Conservation (phyloP, 2,113 vertebrate species). For the Nothoprocta pentlandii region DNA sequence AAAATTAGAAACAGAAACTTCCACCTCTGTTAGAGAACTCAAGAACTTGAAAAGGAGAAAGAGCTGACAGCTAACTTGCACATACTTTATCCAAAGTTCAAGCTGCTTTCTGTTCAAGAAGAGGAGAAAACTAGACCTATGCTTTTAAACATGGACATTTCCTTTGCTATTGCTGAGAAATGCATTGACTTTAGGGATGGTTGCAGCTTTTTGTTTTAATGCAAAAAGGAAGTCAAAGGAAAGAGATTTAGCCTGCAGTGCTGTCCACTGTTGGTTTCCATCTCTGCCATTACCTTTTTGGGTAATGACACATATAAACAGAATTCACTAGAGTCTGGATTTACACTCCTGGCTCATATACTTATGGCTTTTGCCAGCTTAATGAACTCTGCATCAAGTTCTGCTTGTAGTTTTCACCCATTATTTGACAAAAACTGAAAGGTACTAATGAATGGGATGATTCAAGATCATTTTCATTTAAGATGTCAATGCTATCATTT, state of each 20-base stretch:
- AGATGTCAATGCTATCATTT: neutral
- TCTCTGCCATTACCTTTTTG: constrained; percentile 25
- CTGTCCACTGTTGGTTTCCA: neutral
- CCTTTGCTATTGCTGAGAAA: neutral
- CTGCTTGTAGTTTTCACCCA: constrained; percentile 42
- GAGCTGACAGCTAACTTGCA: neutral
- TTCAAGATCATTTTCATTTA: neutral
- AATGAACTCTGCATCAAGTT: constrained; percentile 20
- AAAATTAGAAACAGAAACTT: neutral
- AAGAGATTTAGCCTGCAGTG: neutral
- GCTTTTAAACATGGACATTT: neutral
- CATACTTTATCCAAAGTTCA: neutral
- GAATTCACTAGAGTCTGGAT: neutral
- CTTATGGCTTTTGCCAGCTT: constrained; percentile 8
- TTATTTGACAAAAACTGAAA: constrained; percentile 54
- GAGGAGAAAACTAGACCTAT: neutral
- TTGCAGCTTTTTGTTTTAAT: neutral
- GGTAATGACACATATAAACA: constrained; percentile 28
- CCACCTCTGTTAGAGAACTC: neutral
- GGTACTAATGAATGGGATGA: constrained; percentile 38
- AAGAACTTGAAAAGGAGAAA: neutral
- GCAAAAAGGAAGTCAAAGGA: neutral
- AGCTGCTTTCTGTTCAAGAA: neutral
- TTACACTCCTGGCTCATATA: constrained; percentile 14
- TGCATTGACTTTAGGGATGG: neutral